phyloP scores from a whole-genome alignment of 1,140 invertebrate genomes.

The Danaus plexippus region DNA sequence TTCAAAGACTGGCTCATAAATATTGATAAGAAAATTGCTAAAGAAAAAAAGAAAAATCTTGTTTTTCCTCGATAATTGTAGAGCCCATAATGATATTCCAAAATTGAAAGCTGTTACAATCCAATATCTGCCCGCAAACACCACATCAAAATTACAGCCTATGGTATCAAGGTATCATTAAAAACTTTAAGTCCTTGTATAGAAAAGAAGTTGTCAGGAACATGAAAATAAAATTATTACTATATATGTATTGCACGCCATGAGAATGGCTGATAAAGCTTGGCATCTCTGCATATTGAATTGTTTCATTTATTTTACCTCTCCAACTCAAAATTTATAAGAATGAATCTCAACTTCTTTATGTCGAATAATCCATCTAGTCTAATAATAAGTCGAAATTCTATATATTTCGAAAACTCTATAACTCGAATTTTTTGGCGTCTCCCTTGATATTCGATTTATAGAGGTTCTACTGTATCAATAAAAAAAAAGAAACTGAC shows the following conservation, averaged over 20 bases:
- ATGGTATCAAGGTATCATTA: conserved; percentile 1
- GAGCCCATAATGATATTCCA: conserved; percentile 18
- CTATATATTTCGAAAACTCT: no score
- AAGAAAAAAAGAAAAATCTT: conserved; percentile 47
- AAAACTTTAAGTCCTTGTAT: conserved; percentile 19
- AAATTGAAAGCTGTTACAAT: conserved; percentile 16
- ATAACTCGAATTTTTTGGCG: no score
- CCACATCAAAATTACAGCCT: no score
- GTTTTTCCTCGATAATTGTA: conserved; percentile 20
- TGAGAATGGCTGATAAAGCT: conserved; percentile 1
- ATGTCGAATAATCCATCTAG: no score
- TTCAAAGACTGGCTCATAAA: conserved; percentile 46
- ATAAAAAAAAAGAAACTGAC: no score
- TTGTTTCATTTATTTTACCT: no score
- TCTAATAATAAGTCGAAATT: no score
- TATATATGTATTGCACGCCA: conserved; percentile 14
- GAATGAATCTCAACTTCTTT: no score
- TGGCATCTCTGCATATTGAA: no score
- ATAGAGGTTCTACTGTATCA: no score
- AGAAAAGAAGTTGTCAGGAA: conserved; percentile 18
- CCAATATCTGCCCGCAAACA: conserved; percentile 17
- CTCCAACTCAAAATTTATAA: no score
- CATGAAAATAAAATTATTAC: conserved; percentile 13
- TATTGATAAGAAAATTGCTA: conserved; percentile 37
- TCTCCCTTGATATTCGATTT: no score